A percentile compares a stretch with the other conserved stretches of the same genome.
These are phyloP conservation scores for Gobio occitaniae DNA, from an alignment of 2,797 vertebrate genomes.

Conservation along the genomic window DNA sequence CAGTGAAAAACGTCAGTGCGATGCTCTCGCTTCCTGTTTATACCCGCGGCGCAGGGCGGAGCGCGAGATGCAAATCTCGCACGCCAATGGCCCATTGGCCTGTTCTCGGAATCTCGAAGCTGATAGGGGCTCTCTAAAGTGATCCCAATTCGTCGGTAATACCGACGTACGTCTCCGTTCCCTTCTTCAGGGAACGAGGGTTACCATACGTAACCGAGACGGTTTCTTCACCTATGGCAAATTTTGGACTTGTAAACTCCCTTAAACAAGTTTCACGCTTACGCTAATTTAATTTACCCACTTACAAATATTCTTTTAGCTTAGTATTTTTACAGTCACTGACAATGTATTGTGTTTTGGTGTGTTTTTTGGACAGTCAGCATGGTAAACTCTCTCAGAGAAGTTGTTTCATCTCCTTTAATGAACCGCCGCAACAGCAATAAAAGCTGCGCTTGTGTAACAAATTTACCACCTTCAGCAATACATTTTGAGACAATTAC, in stretches of 20 bases:
- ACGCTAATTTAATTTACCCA: no score
- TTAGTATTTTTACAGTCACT: not conserved
- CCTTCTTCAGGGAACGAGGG: no score
- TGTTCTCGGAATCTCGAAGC: no score
- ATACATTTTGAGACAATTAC: constrained; percentile 3
- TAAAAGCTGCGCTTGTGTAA: not conserved
- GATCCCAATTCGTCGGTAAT: no score
- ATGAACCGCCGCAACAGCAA: not conserved
- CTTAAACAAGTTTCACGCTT: not conserved
- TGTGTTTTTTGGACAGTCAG: not conserved
- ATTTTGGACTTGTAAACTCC: not conserved
- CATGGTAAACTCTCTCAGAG: not conserved
- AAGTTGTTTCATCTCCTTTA: not conserved
- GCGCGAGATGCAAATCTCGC: no score
- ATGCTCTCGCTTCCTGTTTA: no score
- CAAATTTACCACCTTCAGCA: not conserved
- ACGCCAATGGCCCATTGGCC: no score
- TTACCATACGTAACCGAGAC: no score
- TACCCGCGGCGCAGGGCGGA: no score
- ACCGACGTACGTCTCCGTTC: no score
- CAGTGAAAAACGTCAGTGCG: no score
- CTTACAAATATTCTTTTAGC: not conserved
- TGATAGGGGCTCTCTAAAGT: no score
- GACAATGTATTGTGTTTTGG: not conserved
- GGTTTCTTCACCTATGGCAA: not conserved